These are phyloP conservation scores for Vanessa cardui DNA, from an alignment of 2,888 invertebrate genomes.

Conservation along the genomic window DNA sequence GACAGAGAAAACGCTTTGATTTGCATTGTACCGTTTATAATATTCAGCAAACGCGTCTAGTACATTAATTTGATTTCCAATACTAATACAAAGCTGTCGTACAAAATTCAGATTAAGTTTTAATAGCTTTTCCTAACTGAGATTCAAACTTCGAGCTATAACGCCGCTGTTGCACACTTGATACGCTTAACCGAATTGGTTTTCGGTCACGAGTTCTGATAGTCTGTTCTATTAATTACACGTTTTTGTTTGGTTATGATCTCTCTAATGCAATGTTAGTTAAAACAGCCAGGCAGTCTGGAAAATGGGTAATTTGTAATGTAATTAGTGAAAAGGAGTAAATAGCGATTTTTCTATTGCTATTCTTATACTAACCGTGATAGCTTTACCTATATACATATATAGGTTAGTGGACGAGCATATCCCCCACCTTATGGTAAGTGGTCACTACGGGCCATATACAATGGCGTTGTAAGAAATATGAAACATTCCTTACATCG, in stretches of 20 bases:
- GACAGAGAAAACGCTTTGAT: too few species aligned
- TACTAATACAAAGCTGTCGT: conserved; percentile 28
- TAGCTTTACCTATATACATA: too few species aligned
- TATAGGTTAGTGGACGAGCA: too few species aligned
- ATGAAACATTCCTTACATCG: too few species aligned
- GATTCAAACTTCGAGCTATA: conserved; percentile 19
- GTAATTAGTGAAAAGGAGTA: too few species aligned
- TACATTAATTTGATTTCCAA: conserved; percentile 33
- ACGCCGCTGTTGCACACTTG: conserved; percentile 14
- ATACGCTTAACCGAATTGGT: conserved; percentile 24
- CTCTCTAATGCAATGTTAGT: not conserved
- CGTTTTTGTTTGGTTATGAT: not conserved
- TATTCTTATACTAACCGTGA: too few species aligned
- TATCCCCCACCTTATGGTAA: too few species aligned
- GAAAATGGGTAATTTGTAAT: too few species aligned
- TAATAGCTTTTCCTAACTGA: conserved; percentile 39
- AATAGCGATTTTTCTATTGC: too few species aligned
- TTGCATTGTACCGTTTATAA: conserved; percentile 12
- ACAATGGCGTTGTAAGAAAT: too few species aligned
- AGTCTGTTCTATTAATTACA: conserved; percentile 6
- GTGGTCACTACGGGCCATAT: too few species aligned
- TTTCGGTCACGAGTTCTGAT: not conserved
- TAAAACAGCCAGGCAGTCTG: too few species aligned
- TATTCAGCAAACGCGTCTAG: conserved; percentile 13
- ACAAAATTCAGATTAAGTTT: conserved; percentile 38